These are phyloP conservation scores for Barnardius zonarius DNA, from an alignment of 2,113 vertebrate species.

Conservation along the genomic window DNA sequence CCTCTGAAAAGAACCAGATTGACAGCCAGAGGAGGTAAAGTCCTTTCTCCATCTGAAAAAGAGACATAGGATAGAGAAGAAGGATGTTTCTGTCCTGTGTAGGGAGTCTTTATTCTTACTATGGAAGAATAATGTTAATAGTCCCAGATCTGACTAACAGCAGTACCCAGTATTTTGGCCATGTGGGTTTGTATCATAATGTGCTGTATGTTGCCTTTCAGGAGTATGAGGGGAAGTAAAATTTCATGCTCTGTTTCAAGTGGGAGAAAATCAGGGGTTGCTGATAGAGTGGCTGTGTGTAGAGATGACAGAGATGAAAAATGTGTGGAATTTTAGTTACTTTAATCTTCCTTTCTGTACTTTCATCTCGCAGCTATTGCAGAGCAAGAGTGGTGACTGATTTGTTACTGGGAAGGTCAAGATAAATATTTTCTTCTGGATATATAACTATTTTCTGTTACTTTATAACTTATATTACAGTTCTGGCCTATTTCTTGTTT, in stretches of 20 bases:
- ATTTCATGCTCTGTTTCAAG: constrained; percentile 16
- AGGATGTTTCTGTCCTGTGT: background rate
- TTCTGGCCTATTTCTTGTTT: background rate
- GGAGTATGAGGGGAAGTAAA: background rate
- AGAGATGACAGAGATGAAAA: constrained; percentile 36
- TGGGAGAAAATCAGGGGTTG: background rate
- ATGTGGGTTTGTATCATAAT: background rate
- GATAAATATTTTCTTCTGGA: constrained; percentile 7
- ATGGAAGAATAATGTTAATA: background rate
- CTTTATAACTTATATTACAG: background rate
- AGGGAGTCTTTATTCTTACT: background rate
- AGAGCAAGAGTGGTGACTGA: background rate
- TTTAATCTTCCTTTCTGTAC: constrained; percentile 20
- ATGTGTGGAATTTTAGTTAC: constrained; percentile 24
- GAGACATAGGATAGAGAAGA: background rate
- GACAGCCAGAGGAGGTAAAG: background rate
- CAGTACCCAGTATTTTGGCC: background rate
- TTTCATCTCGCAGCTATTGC: background rate
- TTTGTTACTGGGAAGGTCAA: constrained; percentile 14
- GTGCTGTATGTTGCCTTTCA: background rate
- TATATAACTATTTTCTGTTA: constrained; percentile 13
- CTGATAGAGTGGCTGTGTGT: background rate
- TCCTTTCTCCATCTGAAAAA: background rate
- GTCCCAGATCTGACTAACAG: background rate
- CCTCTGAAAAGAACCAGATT: too few species aligned